Conservation (phyloP, 2,113 vertebrate genomes). For the Stigmatopora nigra region DNA sequence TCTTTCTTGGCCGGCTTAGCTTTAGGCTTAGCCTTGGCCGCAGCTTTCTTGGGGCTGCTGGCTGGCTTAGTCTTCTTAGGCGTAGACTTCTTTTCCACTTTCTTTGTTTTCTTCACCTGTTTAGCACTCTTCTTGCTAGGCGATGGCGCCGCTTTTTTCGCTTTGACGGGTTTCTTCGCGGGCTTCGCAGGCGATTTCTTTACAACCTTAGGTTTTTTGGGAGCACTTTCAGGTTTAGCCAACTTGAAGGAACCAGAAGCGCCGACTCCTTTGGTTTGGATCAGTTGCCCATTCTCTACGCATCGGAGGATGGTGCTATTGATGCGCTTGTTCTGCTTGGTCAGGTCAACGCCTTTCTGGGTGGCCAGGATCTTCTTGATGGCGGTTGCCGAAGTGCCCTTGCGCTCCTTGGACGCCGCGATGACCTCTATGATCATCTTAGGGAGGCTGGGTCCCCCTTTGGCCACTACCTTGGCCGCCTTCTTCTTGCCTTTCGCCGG, state of each 20-base stretch:
- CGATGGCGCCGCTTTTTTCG: not conserved
- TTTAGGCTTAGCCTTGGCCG: not conserved
- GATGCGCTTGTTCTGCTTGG: not conserved
- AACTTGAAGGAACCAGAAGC: constrained; percentile 5
- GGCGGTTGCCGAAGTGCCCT: not conserved
- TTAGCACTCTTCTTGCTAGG: not conserved
- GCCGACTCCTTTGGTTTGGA: not conserved
- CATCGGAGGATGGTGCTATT: not conserved
- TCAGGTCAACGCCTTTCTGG: not conserved
- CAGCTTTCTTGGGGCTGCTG: not conserved
- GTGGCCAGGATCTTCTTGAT: not conserved
- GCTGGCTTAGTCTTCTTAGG: not conserved
- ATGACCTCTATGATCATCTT: not conserved
- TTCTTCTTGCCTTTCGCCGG: not conserved
- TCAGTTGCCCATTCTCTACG: not conserved
- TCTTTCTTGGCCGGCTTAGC: not conserved
- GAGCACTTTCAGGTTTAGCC: not conserved
- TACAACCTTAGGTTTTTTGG: not conserved
- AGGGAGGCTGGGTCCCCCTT: not conserved
- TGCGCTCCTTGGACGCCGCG: not conserved
- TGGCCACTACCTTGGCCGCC: not conserved
- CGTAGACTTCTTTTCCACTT: not conserved
- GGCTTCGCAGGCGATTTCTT: not conserved
- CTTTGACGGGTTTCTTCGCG: not conserved
- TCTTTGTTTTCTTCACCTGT: not conserved